phyloP scores from a whole-genome alignment of 2,888 invertebrate species.

The Polydesmus complanatus region DNA sequence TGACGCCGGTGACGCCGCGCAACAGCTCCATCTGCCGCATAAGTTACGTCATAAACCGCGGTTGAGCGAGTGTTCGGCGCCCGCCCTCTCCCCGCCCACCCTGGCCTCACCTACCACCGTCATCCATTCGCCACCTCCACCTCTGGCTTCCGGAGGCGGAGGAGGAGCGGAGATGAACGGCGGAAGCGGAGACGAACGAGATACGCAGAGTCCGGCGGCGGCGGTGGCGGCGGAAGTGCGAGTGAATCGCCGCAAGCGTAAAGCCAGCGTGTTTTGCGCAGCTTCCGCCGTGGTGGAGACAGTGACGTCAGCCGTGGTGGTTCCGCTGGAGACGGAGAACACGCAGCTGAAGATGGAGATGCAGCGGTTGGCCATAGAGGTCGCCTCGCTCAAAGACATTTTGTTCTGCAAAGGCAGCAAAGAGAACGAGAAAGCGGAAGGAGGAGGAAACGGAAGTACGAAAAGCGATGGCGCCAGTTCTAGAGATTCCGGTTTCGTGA shows the following conservation, averaged over 20 bases:
- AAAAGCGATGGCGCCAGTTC: background rate
- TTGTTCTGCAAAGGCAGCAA: conserved; percentile 22
- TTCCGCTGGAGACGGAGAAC: conserved; percentile 33
- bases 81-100: conserved; percentile 22
- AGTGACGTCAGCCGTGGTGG: background rate
- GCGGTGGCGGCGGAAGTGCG: conserved; percentile 34
- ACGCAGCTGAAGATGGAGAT: conserved; percentile 63
- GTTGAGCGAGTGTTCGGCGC: conserved; percentile 47
- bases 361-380: conserved; percentile 75
- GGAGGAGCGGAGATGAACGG: background rate
- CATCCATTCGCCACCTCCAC: background rate
- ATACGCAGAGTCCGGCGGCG: conserved; percentile 29
- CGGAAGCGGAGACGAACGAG: background rate
- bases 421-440: background rate
- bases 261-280: background rate
- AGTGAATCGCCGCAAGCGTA: background rate
- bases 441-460: background rate
- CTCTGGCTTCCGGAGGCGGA: background rate
- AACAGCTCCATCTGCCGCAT: conserved; percentile 63
- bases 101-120: conserved; percentile 29
- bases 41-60: conserved; percentile 84
- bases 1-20: conserved; percentile 16
- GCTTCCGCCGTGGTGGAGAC: background rate
- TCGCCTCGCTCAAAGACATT: conserved; percentile 61
- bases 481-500: background rate